Base-by-base conservation (phyloP, 2,113 vertebrate genomes). In the Cavia aperea region DNA sequence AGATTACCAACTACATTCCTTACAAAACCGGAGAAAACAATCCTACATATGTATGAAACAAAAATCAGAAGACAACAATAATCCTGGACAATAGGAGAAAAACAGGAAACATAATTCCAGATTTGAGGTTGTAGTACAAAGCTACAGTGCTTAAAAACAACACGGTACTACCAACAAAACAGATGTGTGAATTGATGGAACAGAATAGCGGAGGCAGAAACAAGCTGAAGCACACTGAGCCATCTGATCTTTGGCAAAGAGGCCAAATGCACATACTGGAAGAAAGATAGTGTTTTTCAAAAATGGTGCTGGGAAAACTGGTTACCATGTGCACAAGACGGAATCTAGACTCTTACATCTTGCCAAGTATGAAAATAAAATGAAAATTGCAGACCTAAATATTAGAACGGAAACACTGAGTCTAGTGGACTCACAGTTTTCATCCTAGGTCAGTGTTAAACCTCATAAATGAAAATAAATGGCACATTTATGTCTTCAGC, bases 391-490 rank as follows among this genome's bases (percentile, higher is more conserved):
- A 49, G 73, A 31, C 43, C 14, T 77, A 46, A 49, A 31, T 49
- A 31, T 49, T 77, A 72, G 18, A 72, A 39, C 70, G 39, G 19
- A 72, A 72, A 72, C 36, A 39, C 9, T 39, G 70, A 36, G 36
- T 72, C 70, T 72, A 23, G 18, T 72, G n/a, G 18, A 23, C 70
- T 54, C 29, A 65, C 11, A 81, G 21, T 62, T 86, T 94, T 65
- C 94, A 36, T 92, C 12, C 26, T 31, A 58, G 43, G 12, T 81
- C n/a, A 93, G 10, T 91, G 70, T 93, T 93, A 94, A 78, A 75
- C 29, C 46, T 73, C 24, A 92, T 46, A 39, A 77, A 70, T 82
- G 36, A 90, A 90, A 95, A 90, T 89, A 86, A 62, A 58, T 62
- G 73, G 31, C 65, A 21, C 39, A 90, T 81, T 54, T 92, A 29